Evolutionary conservation across 2,113 vertebrate species (phyloP).

Genomic region (Philantomba maxwellii): DNA sequence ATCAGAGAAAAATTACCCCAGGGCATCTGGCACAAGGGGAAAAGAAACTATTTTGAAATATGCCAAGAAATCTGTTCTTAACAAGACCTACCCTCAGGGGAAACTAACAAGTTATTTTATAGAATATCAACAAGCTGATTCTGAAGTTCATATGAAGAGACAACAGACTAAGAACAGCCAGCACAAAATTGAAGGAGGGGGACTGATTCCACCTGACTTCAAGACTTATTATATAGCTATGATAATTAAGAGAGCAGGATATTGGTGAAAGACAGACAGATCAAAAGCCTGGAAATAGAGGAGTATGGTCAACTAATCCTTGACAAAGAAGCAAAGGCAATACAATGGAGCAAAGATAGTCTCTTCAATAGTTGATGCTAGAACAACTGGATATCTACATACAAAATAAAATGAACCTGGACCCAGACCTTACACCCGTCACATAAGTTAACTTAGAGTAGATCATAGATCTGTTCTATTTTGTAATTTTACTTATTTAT

Average conservation of each 20-base stretch:
- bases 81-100: neutral
- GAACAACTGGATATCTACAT: neutral
- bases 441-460: neutral
- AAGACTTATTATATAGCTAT: neutral
- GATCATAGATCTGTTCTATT: neutral
- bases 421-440: neutral
- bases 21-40: neutral
- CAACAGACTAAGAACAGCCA: neutral
- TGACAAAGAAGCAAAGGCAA: neutral
- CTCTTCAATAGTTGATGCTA: neutral
- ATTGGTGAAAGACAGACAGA: neutral
- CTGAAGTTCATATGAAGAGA: neutral
- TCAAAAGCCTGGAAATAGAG: neutral
- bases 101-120: neutral
- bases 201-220: neutral
- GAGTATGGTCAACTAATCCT: neutral
- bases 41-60: neutral
- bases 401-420: neutral
- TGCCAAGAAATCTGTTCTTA: neutral
- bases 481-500: neutral
- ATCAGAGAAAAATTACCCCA: neutral
- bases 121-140: neutral
- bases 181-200: neutral
- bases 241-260: neutral
- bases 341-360: neutral